phyloP scores from a whole-genome alignment of 2,113 vertebrate genomes.

The Pygoscelis antarcticus region DNA sequence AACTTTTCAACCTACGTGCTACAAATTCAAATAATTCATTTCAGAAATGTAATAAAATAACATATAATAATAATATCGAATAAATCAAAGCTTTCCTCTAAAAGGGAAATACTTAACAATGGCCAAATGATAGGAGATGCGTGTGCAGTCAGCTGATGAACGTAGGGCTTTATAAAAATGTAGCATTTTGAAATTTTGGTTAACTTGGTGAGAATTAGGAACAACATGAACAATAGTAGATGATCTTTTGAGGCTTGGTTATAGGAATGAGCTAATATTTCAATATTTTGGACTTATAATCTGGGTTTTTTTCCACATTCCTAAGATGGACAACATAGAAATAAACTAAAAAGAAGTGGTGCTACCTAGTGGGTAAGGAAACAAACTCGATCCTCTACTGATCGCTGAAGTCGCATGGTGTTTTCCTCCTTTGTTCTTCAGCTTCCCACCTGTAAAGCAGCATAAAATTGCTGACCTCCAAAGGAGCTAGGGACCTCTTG shows the following conservation, averaged over 20 bases:
- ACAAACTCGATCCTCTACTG: background rate
- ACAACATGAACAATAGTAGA: background rate
- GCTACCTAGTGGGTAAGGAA: background rate
- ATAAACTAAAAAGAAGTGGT: background rate
- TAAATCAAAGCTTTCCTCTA: background rate
- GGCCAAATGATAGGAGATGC: background rate
- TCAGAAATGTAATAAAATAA: background rate
- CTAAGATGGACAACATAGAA: background rate
- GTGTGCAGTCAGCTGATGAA: background rate
- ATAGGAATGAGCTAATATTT: background rate
- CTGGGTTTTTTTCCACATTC: background rate
- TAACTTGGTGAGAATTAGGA: background rate
- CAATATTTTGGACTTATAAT: background rate
- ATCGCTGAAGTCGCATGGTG: rapidly evolving
- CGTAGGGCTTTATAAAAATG: background rate
- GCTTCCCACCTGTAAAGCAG: background rate
- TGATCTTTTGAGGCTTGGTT: background rate
- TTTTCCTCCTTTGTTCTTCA: background rate
- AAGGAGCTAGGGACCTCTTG: background rate
- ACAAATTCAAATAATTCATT: background rate
- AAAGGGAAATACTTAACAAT: background rate
- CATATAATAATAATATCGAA: background rate
- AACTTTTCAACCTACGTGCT: background rate
- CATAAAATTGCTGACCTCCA: background rate
- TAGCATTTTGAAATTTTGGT: background rate